Base-by-base conservation (phyloP, 2,888 invertebrate species). In the Drosophila paracracens region DNA sequence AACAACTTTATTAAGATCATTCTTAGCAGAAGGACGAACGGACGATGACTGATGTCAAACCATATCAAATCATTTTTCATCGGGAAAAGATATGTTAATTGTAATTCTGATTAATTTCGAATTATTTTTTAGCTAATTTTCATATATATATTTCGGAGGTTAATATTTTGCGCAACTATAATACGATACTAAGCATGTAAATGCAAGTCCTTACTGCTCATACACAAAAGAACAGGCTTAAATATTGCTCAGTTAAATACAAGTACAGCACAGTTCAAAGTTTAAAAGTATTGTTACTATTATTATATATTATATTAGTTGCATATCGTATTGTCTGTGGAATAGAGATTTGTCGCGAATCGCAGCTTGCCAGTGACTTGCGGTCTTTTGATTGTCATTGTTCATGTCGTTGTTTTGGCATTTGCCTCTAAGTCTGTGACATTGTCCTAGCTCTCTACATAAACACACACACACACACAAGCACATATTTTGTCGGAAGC, bases 361-460 rank as follows among this genome's bases (percentile, higher is more conserved):
- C 35, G 27, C 51, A 54, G 54, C 48, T 56, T 62, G 51, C 13
- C 71, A 58, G 36, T 60, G 57, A 65, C 61, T 61, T 75, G 60
- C 56, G 60, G 65, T 65, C 65, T 54, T 65, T 65, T 46, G 58
- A 65, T 66, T 65, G 72, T 29, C 59, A 70, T 74, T 59, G 46
- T 62, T 62, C 31, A 61, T 64, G 57, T 43, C 65, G 65, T 70
- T 61, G 63, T 75, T 46, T 75, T 75, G 64, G 52, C 76, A 67
- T 67, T 67, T 72, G 73, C 61, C 63, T 73, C 60, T 53, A 50
- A 73, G 59, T 73, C 63, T 63, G 62, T 67, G 75, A 40, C 75
- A 72, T 40, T 75, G 74, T 70, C 51, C 70, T 56, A 25, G 48
- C 59, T 8, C 46, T 46, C 25, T 25, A 25, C 16, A 46, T 18